phyloP scores from a whole-genome alignment of 30 jellyfish, hydroid and myxozoan genomes.

The Aurelia sp. region DNA sequence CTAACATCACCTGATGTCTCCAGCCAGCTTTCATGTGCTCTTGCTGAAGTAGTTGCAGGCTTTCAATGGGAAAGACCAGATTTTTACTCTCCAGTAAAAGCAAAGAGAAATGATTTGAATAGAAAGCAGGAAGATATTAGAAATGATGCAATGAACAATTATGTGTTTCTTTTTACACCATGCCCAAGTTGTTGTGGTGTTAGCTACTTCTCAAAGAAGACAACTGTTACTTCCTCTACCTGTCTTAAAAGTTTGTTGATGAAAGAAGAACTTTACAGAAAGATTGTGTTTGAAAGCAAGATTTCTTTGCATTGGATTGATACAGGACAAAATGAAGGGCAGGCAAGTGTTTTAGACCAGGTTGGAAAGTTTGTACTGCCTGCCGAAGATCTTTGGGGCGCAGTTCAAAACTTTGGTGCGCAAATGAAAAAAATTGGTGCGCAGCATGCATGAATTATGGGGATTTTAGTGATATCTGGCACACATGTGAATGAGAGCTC shows the following conservation, averaged over 20 bases:
- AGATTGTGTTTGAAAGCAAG: slow-evolving; percentile 20
- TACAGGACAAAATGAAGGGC: slow-evolving; percentile 9
- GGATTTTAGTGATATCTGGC: no score
- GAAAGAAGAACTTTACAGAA: slow-evolving; percentile 34
- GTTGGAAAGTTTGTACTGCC: no score
- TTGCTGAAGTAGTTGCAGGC: slow-evolving; percentile 81
- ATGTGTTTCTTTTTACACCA: slow-evolving; percentile 72
- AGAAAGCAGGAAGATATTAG: background rate
- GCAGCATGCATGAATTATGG: no score
- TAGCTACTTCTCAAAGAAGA: background rate
- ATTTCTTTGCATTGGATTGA: slow-evolving; percentile 66
- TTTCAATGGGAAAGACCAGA: slow-evolving; percentile 98
- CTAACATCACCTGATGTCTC: background rate
- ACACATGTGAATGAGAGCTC: no score
- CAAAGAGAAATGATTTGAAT: slow-evolving; percentile 5
- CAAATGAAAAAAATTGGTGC: no score
- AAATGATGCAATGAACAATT: slow-evolving; percentile 16
- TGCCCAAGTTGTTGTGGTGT: slow-evolving; percentile 76
- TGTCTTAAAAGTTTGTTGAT: slow-evolving; percentile 21
- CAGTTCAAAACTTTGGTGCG: no score
- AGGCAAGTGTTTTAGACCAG: no score
- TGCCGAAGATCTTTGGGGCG: no score
- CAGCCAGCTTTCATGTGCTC: slow-evolving; percentile 64
- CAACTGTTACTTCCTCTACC: background rate
- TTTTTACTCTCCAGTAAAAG: slow-evolving; percentile 77